Conservation (phyloP, 1,140 invertebrate species). For the Manduca sexta region DNA sequence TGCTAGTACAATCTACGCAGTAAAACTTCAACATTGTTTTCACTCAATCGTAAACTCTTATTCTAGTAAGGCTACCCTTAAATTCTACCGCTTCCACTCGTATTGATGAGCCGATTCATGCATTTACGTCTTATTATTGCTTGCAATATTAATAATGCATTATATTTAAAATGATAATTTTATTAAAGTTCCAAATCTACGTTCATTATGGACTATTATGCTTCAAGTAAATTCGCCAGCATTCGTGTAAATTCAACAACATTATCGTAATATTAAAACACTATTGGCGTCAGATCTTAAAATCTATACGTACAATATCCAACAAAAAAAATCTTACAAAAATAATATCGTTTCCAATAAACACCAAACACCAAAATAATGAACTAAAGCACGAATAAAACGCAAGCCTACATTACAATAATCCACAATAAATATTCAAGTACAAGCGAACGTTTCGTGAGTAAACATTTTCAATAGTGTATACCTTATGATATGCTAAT, state of each 20-base stretch:
- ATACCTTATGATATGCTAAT: conserved; percentile 63
- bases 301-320: too few relatives aligned
- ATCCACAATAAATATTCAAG: conserved; percentile 4
- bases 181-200: conserved; percentile 6
- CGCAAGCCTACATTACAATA: conserved; percentile 1
- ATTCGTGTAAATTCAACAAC: conserved; percentile 6
- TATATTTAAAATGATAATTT: conserved; percentile 4
- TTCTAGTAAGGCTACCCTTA: conserved; percentile 70
- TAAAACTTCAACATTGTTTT: conserved; percentile 53
- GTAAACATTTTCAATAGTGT: conserved; percentile 26
- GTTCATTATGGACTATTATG: conserved; percentile 6
- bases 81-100: conserved; percentile 43
- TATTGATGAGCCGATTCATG: conserved; percentile 38
- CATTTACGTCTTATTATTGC: conserved; percentile 35
- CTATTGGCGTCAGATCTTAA: conserved; percentile 4
- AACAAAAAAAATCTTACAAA: conserved; percentile 1
- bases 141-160: conserved; percentile 16
- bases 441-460: conserved; percentile 12
- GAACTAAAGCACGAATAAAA: conserved; percentile 8
- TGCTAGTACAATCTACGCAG: conserved; percentile 53
- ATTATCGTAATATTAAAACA: background rate
- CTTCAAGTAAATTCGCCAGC: conserved; percentile 14
- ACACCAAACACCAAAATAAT: conserved; percentile 5
- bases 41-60: conserved; percentile 53
- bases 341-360: conserved; percentile 5